Base-by-base conservation (phyloP, 2,113 vertebrate species). In the Excalfactoria chinensis region DNA sequence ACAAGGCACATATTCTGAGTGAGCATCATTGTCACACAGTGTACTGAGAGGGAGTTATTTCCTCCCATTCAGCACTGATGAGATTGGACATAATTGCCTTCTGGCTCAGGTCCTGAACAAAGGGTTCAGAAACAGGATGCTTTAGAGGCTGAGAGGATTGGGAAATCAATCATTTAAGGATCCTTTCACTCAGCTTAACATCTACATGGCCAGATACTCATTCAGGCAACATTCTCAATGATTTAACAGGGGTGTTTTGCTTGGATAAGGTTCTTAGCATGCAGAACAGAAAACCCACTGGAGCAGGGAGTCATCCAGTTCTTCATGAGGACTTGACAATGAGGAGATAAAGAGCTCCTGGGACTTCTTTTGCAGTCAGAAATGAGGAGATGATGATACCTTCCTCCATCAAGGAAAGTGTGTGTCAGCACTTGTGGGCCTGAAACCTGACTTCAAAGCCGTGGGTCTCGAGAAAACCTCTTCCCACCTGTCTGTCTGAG, bases 81-180 rank as follows among this genome's bases (percentile, higher is more conserved):
- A 96, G 63, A 90, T 85, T 89, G 84, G 55, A 83, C 46, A 26
- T 92, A 95, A 96, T 95, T 94, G 86, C 35, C 13, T 80, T 86
- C 71, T 94, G 94, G 86, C 73, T 87, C 43, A 35, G 40, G 30
- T 34, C 34, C 37, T 84, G 78, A 79, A 59, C 67, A 83, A 49
- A 83, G 71, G 43, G 66, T 59, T 94, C 77, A 83, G 86, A 74
- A 88, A 85, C 74, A 96, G 88, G 93, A 92, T 79, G 72, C 28
- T 90, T 53, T 43, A 2, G 21, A 30, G 35, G 86, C 34, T 79
- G 74, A 95, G 89, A 89, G 81, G 84, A 60, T 89, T 86, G 64
- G 84, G 41, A 83, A 96, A 90, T 95, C 90, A 93, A 17, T 84
- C 86, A 76, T n/a, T 16, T 59, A 75, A 90, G 70, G 34, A 79